These are phyloP conservation scores for Dolichomitus sp. DNA, from an alignment of 2,888 invertebrate species.

Conservation along the genomic window DNA sequence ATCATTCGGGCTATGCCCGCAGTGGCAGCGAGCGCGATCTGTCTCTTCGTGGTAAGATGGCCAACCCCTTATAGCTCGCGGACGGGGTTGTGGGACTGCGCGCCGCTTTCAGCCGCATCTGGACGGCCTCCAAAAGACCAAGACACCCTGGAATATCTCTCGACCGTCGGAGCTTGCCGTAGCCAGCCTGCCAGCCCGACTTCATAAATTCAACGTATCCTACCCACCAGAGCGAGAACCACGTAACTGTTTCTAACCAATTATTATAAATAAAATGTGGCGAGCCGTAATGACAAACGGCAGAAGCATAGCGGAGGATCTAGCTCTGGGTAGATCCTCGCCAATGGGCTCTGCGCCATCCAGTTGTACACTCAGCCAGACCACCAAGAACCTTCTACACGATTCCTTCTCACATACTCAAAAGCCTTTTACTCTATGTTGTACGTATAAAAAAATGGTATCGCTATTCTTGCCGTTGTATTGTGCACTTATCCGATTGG, in stretches of 20 bases:
- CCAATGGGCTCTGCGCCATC: slow-evolving; percentile 80
- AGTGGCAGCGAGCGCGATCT: slow-evolving; percentile 80
- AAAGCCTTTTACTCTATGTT: slow-evolving; percentile 55
- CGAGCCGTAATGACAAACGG: slow-evolving; percentile 83
- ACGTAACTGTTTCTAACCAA: slow-evolving; percentile 84
- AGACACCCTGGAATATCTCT: slow-evolving; percentile 79
- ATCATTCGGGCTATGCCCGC: slow-evolving; percentile 78
- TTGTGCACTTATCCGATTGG: slow-evolving; percentile 67
- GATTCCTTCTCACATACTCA: slow-evolving; percentile 64
- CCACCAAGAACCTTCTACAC: slow-evolving; percentile 69
- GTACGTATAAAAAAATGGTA: slow-evolving; percentile 50
- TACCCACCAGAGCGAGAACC: slow-evolving; percentile 74
- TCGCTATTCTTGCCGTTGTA: slow-evolving; percentile 49
- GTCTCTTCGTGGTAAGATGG: slow-evolving; percentile 83
- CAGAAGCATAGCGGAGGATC: slow-evolving; percentile 73
- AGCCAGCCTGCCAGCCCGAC: slow-evolving; percentile 70
- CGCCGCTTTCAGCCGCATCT: slow-evolving; percentile 75
- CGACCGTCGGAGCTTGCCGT: slow-evolving; percentile 32
- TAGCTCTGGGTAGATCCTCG: slow-evolving; percentile 67
- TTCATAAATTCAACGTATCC: slow-evolving; percentile 80
- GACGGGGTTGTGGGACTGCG: slow-evolving; percentile 35
- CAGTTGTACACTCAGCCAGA: slow-evolving; percentile 64
- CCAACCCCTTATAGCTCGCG: slow-evolving; percentile 78
- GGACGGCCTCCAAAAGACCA: slow-evolving; percentile 83
- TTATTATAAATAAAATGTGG: slow-evolving; percentile 85